Evolutionary conservation across 1,140 invertebrate species (phyloP).

Genomic region (Eufriesea mexicana): DNA sequence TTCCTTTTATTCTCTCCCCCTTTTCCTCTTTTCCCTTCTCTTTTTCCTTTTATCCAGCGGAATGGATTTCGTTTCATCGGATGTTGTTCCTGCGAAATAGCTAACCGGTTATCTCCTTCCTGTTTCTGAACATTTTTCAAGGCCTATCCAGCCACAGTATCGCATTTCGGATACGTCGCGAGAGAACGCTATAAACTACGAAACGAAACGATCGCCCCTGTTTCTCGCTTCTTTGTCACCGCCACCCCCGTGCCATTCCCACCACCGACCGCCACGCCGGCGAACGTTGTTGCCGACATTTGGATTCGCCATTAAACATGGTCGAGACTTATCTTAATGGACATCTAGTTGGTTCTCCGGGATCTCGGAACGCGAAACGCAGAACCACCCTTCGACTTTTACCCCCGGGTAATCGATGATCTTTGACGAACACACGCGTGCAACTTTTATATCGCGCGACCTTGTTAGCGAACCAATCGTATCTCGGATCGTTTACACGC

Average conservation of each 20-base stretch:
- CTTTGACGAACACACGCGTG: background rate
- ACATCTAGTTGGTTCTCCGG: conserved; percentile 58
- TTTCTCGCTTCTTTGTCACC: conserved; percentile 63
- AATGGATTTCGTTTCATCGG: conserved; percentile 39
- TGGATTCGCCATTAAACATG: conserved; percentile 71
- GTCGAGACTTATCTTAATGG: conserved; percentile 68
- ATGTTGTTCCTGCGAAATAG: conserved; percentile 26
- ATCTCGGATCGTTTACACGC: background rate
- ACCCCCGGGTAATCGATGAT: conserved; percentile 1
- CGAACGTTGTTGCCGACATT: conserved; percentile 61
- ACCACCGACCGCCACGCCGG: background rate
- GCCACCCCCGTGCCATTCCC: background rate
- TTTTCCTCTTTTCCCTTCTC: background rate
- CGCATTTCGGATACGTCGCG: conserved; percentile 55
- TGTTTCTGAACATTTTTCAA: conserved; percentile 63
- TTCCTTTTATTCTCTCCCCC: background rate
- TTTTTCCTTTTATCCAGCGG: background rate
- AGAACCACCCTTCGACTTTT: background rate
- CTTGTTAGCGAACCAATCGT: background rate
- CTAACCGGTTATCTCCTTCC: conserved; percentile 40
- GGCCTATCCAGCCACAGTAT: conserved; percentile 60
- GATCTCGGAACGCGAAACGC: conserved; percentile 7
- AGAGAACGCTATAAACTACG: conserved; percentile 64
- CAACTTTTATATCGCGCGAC: background rate
- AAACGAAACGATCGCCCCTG: conserved; percentile 60